Base-by-base conservation (phyloP, 1,140 invertebrate species). In the Charaxes varanes region DNA sequence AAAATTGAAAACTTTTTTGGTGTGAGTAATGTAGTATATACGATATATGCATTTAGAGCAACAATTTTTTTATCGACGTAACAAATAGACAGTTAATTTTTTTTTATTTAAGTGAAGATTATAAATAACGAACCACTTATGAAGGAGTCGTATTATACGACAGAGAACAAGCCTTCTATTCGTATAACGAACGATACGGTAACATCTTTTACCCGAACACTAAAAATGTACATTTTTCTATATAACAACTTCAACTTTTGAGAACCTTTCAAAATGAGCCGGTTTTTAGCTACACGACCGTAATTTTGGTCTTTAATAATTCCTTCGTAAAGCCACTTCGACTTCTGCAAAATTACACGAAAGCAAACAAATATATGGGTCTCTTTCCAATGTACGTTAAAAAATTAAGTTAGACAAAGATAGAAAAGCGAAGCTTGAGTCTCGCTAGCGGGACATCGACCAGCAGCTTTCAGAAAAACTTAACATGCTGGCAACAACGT, bases 381-480 rank as follows among this genome's bases (percentile, higher is more conserved):
- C 73, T 64, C 61, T 41, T 41, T 66, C 35, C 51, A 42, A 60
- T 65, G 50, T 71, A 61, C 8, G 32, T 34, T 32, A 30, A 26
- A 34, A 26, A n/a, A 35, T n/a, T 19, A 30, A 24, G 58, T 57
- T 32, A 34, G 60, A 79, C 30, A 65, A 53, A 44, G 72, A 79
- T 26, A 42, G 55, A 46, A 36, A 28, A 62, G 44, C 33, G 44
- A 50, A 63, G 64, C 61, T 76, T 55, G 62, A 77, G 66, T 54
- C 62, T 67, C 51, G 48, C 68, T 79, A 82, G 78, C 78, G 78
- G 78, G 78, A 82, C 78, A 79, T 82, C 78, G 78, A 82, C 78
- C 74, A 82, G 72, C 78, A 82, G 74, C 74, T 79, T 81, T 81
- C 72, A 73, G 72, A 82, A 78, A 82, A 82, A 82, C 66, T 60